phyloP scores from a whole-genome alignment of 2,888 invertebrate species.

The Panzeria rudis region DNA sequence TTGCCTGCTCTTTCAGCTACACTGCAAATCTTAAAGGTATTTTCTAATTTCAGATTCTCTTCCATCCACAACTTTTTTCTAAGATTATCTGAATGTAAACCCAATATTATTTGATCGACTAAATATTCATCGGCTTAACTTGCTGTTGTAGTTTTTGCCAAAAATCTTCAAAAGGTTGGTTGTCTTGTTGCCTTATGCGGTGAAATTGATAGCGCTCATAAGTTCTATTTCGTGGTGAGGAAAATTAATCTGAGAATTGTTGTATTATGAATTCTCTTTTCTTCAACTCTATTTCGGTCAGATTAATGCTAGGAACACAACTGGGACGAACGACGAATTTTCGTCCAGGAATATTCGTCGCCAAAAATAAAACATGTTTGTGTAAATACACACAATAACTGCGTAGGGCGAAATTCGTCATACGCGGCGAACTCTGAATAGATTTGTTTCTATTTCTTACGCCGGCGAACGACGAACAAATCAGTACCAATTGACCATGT shows the following conservation, averaged over 20 bases:
- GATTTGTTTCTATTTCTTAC: too few species aligned
- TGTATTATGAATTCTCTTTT: not conserved
- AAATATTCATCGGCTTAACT: conserved; percentile 1
- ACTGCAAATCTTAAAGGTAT: conserved; percentile 2
- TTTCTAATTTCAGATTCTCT: not conserved
- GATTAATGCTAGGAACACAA: too few species aligned
- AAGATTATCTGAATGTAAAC: not conserved
- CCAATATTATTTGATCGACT: conserved; percentile 3
- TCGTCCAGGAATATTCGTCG: too few species aligned
- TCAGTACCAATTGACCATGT: too few species aligned
- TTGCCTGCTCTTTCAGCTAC: not conserved
- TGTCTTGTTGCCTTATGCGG: conserved; percentile 5
- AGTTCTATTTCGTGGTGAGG: conserved; percentile 21
- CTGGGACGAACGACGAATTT: too few species aligned
- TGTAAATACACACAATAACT: too few species aligned
- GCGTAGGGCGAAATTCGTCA: too few species aligned
- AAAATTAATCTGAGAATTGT: not conserved
- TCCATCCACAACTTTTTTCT: conserved; percentile 7
- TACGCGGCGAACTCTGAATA: too few species aligned
- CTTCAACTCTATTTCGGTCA: not conserved
- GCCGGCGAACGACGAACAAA: too few species aligned
- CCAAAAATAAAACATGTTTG: too few species aligned
- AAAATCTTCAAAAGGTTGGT: conserved; percentile 14
- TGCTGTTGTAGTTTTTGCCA: conserved; percentile 6
- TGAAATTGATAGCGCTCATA: not conserved